Conservation (phyloP, 2,797 vertebrate species). For the Squalus acanthias region DNA sequence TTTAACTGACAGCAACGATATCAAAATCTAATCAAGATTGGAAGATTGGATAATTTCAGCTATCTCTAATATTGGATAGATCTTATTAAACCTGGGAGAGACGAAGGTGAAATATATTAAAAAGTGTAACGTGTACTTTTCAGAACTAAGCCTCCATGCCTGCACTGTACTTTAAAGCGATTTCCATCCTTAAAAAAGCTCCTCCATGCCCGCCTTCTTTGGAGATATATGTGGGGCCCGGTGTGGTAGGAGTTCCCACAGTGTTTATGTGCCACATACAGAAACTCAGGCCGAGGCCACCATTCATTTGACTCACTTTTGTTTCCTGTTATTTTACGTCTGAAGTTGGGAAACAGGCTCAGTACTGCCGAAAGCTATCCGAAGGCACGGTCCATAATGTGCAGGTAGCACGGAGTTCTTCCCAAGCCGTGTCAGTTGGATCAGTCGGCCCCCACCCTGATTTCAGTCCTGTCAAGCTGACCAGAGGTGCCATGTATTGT, state of each 20-base stretch:
- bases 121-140: not conserved
- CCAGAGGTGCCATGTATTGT: not conserved
- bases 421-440: not conserved
- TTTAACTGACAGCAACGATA: not conserved
- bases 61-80: not conserved
- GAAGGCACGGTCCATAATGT: not conserved
- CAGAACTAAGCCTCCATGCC: not conserved
- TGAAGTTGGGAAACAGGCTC: not conserved
- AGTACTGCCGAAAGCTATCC: not conserved
- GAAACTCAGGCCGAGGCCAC: not conserved
- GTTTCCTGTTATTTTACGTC: not conserved
- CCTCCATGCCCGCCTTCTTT: not conserved
- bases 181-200: not conserved
- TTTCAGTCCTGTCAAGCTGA: not conserved
- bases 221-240: no score
- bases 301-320: not conserved
- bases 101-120: not conserved
- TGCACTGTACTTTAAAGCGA: not conserved
- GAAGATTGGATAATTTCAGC: not conserved
- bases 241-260: not conserved
- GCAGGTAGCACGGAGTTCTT: not conserved
- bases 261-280: not conserved
- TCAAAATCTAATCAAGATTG: constrained; percentile 14
- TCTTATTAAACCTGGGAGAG: not conserved
- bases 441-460: not conserved